A percentile compares a stretch with the other conserved stretches of the same genome.
Conservation (phyloP, 2,797 vertebrate genomes). For the Anabas testudineus region DNA sequence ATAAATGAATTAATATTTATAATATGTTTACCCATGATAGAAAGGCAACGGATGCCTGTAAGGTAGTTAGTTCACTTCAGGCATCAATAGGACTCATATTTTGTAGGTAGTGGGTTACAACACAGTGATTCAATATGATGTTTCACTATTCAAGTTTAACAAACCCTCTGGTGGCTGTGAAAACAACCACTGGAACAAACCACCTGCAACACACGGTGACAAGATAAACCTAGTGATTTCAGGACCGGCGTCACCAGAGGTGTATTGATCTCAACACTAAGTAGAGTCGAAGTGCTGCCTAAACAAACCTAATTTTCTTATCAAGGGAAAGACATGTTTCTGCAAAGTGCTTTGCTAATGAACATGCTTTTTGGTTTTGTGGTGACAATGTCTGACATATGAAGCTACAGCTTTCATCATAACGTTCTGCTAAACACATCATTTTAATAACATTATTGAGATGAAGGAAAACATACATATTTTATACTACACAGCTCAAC, state of each 20-base stretch:
- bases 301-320: neutral
- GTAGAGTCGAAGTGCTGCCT: neutral
- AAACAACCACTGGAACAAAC: neutral
- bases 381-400: constrained; percentile 17
- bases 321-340: neutral
- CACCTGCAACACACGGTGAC: neutral
- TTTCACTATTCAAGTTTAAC: neutral
- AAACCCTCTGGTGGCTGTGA: neutral
- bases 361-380: constrained; percentile 3
- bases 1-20: too few relatives aligned
- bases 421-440: neutral
- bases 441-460: constrained; percentile 8
- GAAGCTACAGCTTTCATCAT: neutral
- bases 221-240: neutral
- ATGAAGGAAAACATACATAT: too few relatives aligned
- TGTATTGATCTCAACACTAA: constrained; percentile 5
- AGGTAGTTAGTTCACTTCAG: neutral
- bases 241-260: neutral
- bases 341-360: neutral
- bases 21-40: neutral
- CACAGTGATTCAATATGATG: neutral
- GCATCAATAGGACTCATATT: neutral
- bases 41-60: neutral
- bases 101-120: neutral
- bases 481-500: too few relatives aligned